Evolutionary conservation across 2,113 vertebrate species (phyloP), one percentile per base, ranked within the genome.

Genomic region (Elaphurus davidianus): DNA sequence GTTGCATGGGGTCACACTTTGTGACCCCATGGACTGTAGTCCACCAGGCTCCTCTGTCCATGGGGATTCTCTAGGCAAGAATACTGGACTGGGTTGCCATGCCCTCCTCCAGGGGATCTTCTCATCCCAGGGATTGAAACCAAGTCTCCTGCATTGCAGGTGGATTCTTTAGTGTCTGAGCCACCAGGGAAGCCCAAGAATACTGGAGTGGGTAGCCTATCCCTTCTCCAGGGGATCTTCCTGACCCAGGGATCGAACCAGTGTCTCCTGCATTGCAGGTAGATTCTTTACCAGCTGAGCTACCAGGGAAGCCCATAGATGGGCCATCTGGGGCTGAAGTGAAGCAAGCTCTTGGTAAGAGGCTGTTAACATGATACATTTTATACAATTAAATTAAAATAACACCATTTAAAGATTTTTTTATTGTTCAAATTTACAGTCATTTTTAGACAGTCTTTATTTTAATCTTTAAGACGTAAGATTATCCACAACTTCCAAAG

Each of bases 401-500:
- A 33, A 57, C 6, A 82, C 7, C 16, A 64, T 59, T 52, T 23
- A 74, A 90, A 40, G 5, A 3, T 50, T 30, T 92, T 78, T 71
- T n/a, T 90, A 91, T 90, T 43, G 27, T 84, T 87, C 40, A 95
- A 45, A 91, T 95, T 81, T 95, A 83, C 1, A 90, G 43, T 91
- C 28, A 87, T 96, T 93, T 79, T 57, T 94, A 92, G 33, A 33
- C 28, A 60, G 33, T 81, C 54, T 87, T 85, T 90, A 78, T 92
- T 87, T 90, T 76, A 54, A 90, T 96, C 67, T 43, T 96, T 90
- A 89, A 96, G n/a, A 88, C 11, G 7, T 85, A 95, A 85, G 88
- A 90, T 89, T 93, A 96, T 7, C 14, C 23, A 50, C 62, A 92
- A 60, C 95, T 95, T 97, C 52, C 62, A 90, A 93, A 96, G 62